Base-by-base conservation (phyloP, 2,888 invertebrate species). In the Thecophora atra region DNA sequence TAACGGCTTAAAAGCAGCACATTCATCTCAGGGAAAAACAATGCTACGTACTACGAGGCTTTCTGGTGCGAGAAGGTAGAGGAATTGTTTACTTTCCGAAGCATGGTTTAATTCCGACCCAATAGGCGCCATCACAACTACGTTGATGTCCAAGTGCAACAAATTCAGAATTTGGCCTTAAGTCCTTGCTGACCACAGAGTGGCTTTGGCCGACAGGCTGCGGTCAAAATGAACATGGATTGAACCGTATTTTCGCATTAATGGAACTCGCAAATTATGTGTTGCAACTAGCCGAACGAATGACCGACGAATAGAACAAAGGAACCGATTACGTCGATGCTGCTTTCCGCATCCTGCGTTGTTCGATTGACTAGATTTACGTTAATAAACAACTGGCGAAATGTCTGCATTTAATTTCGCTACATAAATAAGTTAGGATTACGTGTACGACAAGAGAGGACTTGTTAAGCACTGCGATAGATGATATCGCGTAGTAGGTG, bases 351-450 rank as follows among this genome's bases (percentile, higher is more conserved):
- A 15, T 3, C 13, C 26, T 15, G 28, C 26, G 51, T 66, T 66
- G 66, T 52, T 47, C 47, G 11, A 66, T 66, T 52, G 24, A 17
- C 37, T 24, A 44, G 47, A 69, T 69, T 60, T 69, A 58, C 17
- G 42, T 44, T 69, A 69, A 69, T 58, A 69, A 58, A 69, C 44
- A 69, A 58, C 67, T 56, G 42, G 21, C 67, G 54, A 37, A 24
- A 44, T 58, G 42, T 30, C 56, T 17, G 68, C 68, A 58, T 28
- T 69, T 44, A 58, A 44, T 58, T 58, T 42, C 13, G 56, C 58
- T 60, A 21, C 44, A 69, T 58, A 58, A 69, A 58, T 69, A 58
- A 24, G 28, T 58, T 44, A 24, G 58, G 44, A 69, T 69, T 69
- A 69, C 26, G 15, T 58, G 26, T 30, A 15, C 7, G 3, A 21